Evolutionary conservation across 2,113 vertebrate genomes (phyloP).

Genomic region (Mixornis gularis): DNA sequence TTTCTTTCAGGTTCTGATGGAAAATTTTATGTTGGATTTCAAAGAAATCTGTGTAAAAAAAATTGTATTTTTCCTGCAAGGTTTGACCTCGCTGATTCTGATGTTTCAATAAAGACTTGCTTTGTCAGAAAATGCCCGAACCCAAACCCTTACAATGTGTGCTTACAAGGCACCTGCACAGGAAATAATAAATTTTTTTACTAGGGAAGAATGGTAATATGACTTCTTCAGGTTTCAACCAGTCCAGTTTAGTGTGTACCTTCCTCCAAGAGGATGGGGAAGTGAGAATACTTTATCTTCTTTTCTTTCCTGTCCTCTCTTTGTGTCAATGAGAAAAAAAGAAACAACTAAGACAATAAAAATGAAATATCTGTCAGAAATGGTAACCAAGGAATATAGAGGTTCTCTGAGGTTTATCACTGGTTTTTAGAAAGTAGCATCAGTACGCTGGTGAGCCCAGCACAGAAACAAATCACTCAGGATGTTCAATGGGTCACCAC

Average conservation of each 20-base stretch:
- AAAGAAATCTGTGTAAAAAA: not conserved
- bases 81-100: not conserved
- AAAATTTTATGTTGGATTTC: not conserved
- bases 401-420: not conserved
- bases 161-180: not conserved
- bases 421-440: not conserved
- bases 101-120: not conserved
- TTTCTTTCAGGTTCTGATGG: not conserved
- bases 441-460: not conserved
- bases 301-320: not conserved
- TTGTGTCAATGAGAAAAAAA: not conserved
- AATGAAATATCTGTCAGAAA: not conserved
- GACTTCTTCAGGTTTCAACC: not conserved
- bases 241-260: not conserved
- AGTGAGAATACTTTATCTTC: not conserved
- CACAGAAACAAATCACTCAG: not conserved
- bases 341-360: slow-evolving; percentile 19
- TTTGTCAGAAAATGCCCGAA: not conserved
- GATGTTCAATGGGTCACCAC: not conserved
- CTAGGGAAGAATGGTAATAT: not conserved
- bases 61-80: not conserved
- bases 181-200: not conserved
- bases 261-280: not conserved
- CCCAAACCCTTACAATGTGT: not conserved
- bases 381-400: not conserved